These are phyloP conservation scores for Orchesellides sinensis DNA, from an alignment of 2,888 invertebrate genomes.

Conservation along the genomic window DNA sequence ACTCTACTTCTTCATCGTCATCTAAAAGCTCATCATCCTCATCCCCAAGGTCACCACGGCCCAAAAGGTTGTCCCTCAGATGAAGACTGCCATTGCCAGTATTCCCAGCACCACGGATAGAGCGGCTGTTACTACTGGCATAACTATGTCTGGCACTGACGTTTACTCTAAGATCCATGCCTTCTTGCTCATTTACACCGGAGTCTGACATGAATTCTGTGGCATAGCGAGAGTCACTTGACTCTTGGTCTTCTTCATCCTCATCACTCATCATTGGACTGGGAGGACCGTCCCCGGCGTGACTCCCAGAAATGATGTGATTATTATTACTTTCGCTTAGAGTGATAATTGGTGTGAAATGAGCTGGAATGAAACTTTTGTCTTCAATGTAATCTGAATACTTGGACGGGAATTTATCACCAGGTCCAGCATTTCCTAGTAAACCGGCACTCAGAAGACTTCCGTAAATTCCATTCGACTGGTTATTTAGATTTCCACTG, in stretches of 20 bases:
- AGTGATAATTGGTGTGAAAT: slow-evolving; percentile 73
- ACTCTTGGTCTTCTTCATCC: slow-evolving; percentile 69
- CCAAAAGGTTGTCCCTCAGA: slow-evolving; percentile 40
- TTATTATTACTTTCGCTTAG: slow-evolving; percentile 73
- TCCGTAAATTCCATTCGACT: slow-evolving; percentile 65
- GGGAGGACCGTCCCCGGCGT: slow-evolving; percentile 61
- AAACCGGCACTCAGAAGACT: slow-evolving; percentile 64
- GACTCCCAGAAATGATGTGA: slow-evolving; percentile 67
- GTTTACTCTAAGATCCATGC: slow-evolving; percentile 73
- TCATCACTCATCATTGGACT: slow-evolving; percentile 70
- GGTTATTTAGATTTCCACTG: slow-evolving; percentile 65
- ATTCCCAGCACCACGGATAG: slow-evolving; percentile 40
- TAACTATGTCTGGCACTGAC: slow-evolving; percentile 61
- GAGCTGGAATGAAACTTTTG: slow-evolving; percentile 70
- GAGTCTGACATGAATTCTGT: slow-evolving; percentile 70
- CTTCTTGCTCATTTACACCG: slow-evolving; percentile 73
- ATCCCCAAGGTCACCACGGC: slow-evolving; percentile 51
- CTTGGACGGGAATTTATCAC: slow-evolving; percentile 66
- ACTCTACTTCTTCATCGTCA: slow-evolving; percentile 58
- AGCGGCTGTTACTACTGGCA: slow-evolving; percentile 58
- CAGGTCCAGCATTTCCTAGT: slow-evolving; percentile 49
- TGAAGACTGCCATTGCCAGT: slow-evolving; percentile 16
- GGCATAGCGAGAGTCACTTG: slow-evolving; percentile 67
- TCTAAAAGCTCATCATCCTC: slow-evolving; percentile 66
- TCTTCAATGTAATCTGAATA: slow-evolving; percentile 68